Evolutionary conservation across 2,797 vertebrate genomes (phyloP), one percentile per base, ranked within the genome.

Genomic region (Gallinago stenura): DNA sequence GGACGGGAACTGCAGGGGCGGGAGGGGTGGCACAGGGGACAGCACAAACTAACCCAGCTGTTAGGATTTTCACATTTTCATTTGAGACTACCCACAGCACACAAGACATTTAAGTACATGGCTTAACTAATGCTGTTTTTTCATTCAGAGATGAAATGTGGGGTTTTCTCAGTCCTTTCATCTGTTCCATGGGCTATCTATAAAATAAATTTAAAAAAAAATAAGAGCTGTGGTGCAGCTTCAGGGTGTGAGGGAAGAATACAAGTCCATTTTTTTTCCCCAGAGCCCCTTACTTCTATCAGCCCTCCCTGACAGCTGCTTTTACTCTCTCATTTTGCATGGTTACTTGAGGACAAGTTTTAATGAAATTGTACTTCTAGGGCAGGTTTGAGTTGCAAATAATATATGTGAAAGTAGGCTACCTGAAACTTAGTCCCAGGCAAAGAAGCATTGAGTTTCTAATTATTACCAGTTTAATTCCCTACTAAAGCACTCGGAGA

Each of bases 331-430:
- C 62, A 69, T 88, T 93, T 91, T 86, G 41, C 53, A 9, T 46
- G 57, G 87, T 91, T 88, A 93, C 85, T 94, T 83, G 76, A 83
- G 85, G 95, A 95, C 57, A 81, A 7, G 20, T 83, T 94, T 94
- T 91, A 95, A 95, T 86, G 82, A 86, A 93, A 95, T 50, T 65
- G 80, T 88, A 93, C 72, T 96, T 94, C 33, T 86, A 90, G 83
- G 83, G 85, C 70, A 93, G 56, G 28, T 95, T 87, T 95, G 79
- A 83, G 72, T 86, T 95, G 94, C 58, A 62, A 90, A 81, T 93
- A 88, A 91, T 35, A 53, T 50, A 86, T 53, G 26, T 95, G 69
- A 93, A 95, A 95, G 80, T 65, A 94, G 85, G 80, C 70, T 94
- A 91, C 90, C 72, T 26, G 5, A 88, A 88, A 92, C 22, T 82